Evolutionary conservation across 1,140 invertebrate species (phyloP).

Genomic region (Brachionus plicatilis): DNA sequence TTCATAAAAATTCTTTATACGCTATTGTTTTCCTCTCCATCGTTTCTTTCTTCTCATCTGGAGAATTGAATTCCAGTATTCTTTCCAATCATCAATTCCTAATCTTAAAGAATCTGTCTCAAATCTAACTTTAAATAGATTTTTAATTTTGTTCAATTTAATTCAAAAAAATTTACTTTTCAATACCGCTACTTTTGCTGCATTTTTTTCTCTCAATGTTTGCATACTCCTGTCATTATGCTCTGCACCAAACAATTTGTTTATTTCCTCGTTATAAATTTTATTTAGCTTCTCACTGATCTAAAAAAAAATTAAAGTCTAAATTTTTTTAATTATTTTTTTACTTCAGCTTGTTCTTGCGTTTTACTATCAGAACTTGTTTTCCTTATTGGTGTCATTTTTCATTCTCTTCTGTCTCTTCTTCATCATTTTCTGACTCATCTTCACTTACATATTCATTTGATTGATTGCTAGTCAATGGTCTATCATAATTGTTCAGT

Average conservation of each 20-base stretch:
- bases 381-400: neutral
- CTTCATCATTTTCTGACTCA: neutral
- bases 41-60: neutral
- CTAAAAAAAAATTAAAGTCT: neutral
- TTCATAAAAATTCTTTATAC: neutral
- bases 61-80: neutral
- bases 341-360: neutral
- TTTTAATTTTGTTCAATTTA: neutral
- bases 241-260: neutral
- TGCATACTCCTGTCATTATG: neutral
- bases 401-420: neutral
- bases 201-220: neutral
- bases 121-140: neutral
- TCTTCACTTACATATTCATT: neutral
- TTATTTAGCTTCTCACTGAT: neutral
- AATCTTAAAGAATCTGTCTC: neutral
- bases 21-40: neutral
- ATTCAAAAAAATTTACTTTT: neutral
- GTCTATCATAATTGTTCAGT: neutral
- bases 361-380: neutral
- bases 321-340: neutral
- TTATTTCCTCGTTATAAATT: neutral
- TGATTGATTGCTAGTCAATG: neutral
- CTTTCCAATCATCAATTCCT: neutral
- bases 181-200: neutral